A percentile compares a stretch with the other conserved stretches of the same genome.
These are phyloP conservation scores for Lasius fuliginosus DNA, from an alignment of 2,888 invertebrate genomes.

Conservation along the genomic window DNA sequence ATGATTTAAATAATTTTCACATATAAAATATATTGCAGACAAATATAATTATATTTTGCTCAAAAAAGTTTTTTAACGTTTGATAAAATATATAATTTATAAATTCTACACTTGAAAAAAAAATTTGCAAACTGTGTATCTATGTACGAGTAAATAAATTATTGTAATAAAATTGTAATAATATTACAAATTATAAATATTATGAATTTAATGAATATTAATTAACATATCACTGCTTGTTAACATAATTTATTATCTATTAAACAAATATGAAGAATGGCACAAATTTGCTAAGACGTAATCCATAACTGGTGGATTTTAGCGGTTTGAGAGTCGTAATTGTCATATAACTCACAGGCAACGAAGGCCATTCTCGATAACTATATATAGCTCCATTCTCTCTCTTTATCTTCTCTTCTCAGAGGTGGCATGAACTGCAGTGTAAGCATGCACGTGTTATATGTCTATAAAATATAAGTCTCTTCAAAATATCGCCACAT, in stretches of 20 bases:
- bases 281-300: constrained; percentile 43
- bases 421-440: constrained; percentile 41
- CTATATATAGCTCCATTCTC: constrained; percentile 62
- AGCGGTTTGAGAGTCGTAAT: constrained; percentile 64
- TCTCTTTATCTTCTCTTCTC: neutral
- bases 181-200: neutral
- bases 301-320: constrained; percentile 56
- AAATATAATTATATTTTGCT: neutral
- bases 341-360: constrained; percentile 65
- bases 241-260: constrained; percentile 28
- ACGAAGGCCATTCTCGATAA: constrained; percentile 66
- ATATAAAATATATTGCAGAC: neutral
- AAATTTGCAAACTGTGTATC: neutral
- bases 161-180: neutral
- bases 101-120: neutral
- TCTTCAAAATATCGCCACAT: constrained; percentile 31
- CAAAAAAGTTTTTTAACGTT: neutral
- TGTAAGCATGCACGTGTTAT: constrained; percentile 6
- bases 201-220: too few relatives aligned
- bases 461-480: constrained; percentile 52
- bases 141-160: neutral
- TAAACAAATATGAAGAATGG: constrained; percentile 1
- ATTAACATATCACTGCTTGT: neutral
- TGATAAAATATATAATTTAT: constrained; percentile 4
- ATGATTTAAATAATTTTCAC: neutral